Conservation (phyloP, 2,888 invertebrate species). For the Ecliptopera silaceata region DNA sequence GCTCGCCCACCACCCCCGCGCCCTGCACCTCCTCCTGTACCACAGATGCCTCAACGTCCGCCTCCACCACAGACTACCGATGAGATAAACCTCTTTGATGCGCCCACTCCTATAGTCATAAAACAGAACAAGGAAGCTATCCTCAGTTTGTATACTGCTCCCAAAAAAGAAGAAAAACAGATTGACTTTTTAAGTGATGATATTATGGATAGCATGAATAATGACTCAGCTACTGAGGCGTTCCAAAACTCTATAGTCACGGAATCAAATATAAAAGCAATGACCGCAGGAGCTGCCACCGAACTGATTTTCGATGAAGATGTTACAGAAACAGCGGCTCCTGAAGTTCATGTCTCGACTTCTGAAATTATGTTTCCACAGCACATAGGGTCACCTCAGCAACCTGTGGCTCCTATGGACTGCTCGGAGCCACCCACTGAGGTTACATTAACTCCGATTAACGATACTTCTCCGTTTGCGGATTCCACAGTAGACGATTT, state of each 20-base stretch:
- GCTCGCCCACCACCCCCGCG: slow-evolving; percentile 76
- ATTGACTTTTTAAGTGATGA: slow-evolving; percentile 84
- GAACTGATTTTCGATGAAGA: slow-evolving; percentile 21
- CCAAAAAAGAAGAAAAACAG: slow-evolving; percentile 70
- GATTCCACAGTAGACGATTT: slow-evolving; percentile 47
- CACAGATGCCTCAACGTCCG: slow-evolving; percentile 52
- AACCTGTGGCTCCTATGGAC: slow-evolving; percentile 60
- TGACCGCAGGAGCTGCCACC: slow-evolving; percentile 32
- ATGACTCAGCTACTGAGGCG: slow-evolving; percentile 39
- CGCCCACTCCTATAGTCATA: slow-evolving; percentile 74
- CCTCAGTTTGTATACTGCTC: slow-evolving; percentile 81
- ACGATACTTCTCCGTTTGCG: slow-evolving; percentile 60
- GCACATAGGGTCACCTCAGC: slow-evolving; percentile 15
- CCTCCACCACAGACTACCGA: slow-evolving; percentile 50
- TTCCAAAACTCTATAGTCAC: slow-evolving; percentile 22
- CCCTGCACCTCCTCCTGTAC: slow-evolving; percentile 75
- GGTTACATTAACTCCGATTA: slow-evolving; percentile 40
- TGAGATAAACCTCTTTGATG: slow-evolving; percentile 83
- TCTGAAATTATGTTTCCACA: slow-evolving; percentile 22
- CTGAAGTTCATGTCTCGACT: slow-evolving; percentile 19
- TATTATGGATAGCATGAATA: slow-evolving; percentile 63
- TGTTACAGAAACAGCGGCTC: slow-evolving; percentile 2
- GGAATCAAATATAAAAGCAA: slow-evolving; percentile 35
- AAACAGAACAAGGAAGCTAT: slow-evolving; percentile 84
- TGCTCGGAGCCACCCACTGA: slow-evolving; percentile 60